Evolutionary conservation across 2,113 vertebrate species (phyloP), one percentile per base, ranked within the genome.

Genomic region (Nasalis larvatus): DNA sequence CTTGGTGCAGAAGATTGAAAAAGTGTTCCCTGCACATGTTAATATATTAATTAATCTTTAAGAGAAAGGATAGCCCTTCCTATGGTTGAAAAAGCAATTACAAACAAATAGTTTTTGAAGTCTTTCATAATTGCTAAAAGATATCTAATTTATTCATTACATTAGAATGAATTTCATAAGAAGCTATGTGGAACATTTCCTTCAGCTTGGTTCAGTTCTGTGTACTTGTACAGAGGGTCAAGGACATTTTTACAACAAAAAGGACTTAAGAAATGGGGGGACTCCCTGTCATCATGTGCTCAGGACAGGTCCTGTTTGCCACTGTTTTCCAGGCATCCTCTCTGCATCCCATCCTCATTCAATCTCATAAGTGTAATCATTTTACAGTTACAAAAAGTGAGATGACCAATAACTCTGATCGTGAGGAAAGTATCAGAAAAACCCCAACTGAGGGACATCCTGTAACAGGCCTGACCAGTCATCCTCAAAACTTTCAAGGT

Each of bases 391-490:
- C 9, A 42, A 13, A 80, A 68, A 35, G 0, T 23, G 18, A 54
- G 30, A 73, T 23, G 77, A 40, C 4, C 2, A 0, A 54, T 37
- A 32, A 76, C 47, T 21, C 32, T 37, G 58, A 80, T n/a, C 16
- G 0, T 18, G 6, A 71, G 52, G 40, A 21, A 78, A 63, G 85
- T 14, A 35, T 49, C 21, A 63, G 49, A 52, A 21, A 73, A n/a
- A 63, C 1, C 32, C n/a, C 54, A 35, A 4, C 0, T 2, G 8
- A 42, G n/a, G 30, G 40, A 30, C 10, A 25, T 32, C 3, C 18
- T 9, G 0, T 35, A 27, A 82, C 4, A 47, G 0, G 4, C 27
- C 56, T 30, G 30, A 12, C 32, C 12, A 35, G 9, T 0, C 1
- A 0, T 40, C 40, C 37, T 47, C 63, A 54, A 45, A 56, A 7